A percentile compares a stretch with the other conserved stretches of the same genome.
phyloP scores from a whole-genome alignment of 1,140 invertebrate genomes.

The Zaprionus vittiger region DNA sequence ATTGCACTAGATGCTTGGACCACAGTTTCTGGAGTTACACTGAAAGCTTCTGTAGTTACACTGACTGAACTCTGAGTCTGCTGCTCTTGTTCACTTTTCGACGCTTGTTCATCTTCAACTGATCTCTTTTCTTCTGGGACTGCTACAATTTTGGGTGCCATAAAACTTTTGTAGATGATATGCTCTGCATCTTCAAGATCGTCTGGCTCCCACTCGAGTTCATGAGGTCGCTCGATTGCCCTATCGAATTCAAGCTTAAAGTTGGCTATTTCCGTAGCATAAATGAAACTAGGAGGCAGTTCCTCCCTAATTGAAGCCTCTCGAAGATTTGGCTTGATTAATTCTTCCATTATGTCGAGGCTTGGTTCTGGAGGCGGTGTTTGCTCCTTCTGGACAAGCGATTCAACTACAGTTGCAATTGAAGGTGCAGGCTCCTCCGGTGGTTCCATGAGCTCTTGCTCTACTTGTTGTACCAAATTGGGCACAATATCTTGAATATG shows the following conservation, averaged over 20 bases:
- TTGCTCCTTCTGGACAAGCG: constrained; percentile 14
- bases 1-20: background rate
- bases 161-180: constrained; percentile 62
- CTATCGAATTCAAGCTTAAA: constrained; percentile 74
- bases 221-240: constrained; percentile 55
- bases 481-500: constrained; percentile 84
- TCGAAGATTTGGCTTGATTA: constrained; percentile 72
- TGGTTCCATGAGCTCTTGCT: constrained; percentile 73
- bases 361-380: constrained; percentile 54
- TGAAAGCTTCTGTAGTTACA: background rate
- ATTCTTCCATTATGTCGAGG: constrained; percentile 72
- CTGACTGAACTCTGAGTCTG: background rate
- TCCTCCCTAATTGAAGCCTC: constrained; percentile 68
- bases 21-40: background rate
- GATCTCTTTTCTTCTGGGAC: background rate
- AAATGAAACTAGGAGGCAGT: constrained; percentile 62
- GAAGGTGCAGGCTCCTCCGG: background rate
- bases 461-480: constrained; percentile 83
- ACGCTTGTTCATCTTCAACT: background rate
- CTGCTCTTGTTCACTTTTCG: background rate
- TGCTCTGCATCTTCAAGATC: constrained; percentile 54
- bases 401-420: constrained; percentile 1
- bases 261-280: constrained; percentile 74
- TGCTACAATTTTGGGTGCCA: constrained; percentile 43
- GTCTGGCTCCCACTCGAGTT: constrained; percentile 56